Percentiles rank a stretch among this genome's conserved stretches.
These are phyloP conservation scores for Aphelenchoides fujianensis DNA, from an alignment of 1,140 invertebrate genomes.

Conservation along the genomic window DNA sequence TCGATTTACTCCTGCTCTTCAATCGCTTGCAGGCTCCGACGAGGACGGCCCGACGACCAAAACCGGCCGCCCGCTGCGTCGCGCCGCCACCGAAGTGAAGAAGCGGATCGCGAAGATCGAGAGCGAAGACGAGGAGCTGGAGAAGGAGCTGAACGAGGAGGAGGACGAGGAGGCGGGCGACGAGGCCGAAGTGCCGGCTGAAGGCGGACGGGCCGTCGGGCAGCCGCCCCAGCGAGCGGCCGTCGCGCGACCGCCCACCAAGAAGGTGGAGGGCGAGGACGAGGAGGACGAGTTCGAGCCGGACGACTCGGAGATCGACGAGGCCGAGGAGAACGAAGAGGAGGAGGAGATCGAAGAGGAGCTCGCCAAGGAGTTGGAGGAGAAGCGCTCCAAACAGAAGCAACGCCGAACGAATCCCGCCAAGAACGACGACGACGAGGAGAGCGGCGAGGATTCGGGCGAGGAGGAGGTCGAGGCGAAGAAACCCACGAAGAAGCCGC, in stretches of 20 bases:
- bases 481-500: conserved; percentile 14
- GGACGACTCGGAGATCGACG: conserved; percentile 26
- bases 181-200: not conserved
- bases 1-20: not conserved
- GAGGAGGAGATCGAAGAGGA: conserved; percentile 29
- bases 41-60: conserved; percentile 23
- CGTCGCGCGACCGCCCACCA: not conserved
- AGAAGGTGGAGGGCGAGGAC: not conserved
- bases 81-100: conserved; percentile 31
- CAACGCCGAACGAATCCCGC: conserved; percentile 17
- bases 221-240: not conserved
- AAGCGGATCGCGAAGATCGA: conserved; percentile 34
- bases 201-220: conserved; percentile 8
- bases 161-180: not conserved
- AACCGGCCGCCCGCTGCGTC: conserved; percentile 32
- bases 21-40: conserved; percentile 15
- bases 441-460: not conserved
- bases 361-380: conserved; percentile 13
- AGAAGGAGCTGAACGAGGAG: conserved; percentile 15
- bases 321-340: conserved; percentile 29
- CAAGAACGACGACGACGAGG: not conserved
- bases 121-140: conserved; percentile 26
- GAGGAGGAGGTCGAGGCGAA: not conserved
- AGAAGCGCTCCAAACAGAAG: conserved; percentile 18
- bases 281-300: conserved; percentile 36